A percentile compares a stretch with the other conserved stretches of the same genome.
Conservation (phyloP, 2,797 vertebrate genomes). For the Huso huso region DNA sequence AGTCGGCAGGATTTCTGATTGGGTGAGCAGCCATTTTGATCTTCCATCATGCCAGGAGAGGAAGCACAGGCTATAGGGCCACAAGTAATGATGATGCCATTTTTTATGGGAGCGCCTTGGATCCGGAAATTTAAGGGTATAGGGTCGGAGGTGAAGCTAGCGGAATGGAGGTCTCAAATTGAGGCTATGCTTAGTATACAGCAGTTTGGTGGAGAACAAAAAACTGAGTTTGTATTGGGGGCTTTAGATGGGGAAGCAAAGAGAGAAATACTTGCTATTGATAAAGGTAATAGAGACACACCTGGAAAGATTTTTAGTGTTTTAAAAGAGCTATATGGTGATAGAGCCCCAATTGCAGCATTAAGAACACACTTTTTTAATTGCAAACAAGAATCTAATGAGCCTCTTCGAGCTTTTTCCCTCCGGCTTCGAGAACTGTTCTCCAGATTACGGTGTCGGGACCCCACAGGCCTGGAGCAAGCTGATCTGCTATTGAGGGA, state of each 20-base stretch:
- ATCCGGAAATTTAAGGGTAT: slow-evolving; percentile 1
- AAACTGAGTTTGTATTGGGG: slow-evolving; percentile 7
- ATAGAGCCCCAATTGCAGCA: not conserved
- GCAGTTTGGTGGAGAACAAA: not conserved
- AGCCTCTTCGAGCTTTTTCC: slow-evolving; percentile 6
- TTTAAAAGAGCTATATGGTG: not conserved
- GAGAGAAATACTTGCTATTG: not conserved
- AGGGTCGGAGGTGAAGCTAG: slow-evolving; percentile 4
- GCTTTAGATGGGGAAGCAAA: not conserved
- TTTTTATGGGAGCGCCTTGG: slow-evolving; percentile 7
- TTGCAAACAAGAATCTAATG: slow-evolving; percentile 6
- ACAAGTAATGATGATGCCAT: slow-evolving; percentile 5
- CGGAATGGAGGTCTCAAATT: slow-evolving; percentile 6
- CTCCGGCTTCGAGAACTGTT: slow-evolving; percentile 2
- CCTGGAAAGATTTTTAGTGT: slow-evolving; percentile 6
- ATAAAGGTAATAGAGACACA: not conserved
- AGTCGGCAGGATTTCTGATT: slow-evolving; percentile 4
- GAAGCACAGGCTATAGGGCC: not conserved
- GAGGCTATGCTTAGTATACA: slow-evolving; percentile 4
- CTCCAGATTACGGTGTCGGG: not conserved
- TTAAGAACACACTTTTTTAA: not conserved
- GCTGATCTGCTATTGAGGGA: too few species aligned
- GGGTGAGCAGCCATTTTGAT: slow-evolving; percentile 3
- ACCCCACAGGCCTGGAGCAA: too few species aligned
- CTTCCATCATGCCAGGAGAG: slow-evolving; percentile 3